phyloP scores from a whole-genome alignment of 2,888 invertebrate species.

The Escarpia spicata region DNA sequence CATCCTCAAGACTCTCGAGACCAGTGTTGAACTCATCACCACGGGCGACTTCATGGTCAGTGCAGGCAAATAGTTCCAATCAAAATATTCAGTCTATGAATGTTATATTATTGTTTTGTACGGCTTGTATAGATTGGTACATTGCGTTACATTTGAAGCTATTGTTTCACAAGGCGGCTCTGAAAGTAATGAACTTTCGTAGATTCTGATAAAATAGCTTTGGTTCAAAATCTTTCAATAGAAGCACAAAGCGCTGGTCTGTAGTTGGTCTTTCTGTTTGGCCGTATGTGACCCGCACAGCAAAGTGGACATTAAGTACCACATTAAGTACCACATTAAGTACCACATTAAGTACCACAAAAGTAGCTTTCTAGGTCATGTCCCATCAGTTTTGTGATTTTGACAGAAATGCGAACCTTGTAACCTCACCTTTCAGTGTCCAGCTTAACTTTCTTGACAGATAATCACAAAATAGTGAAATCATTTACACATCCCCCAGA shows the following conservation, averaged over 20 bases:
- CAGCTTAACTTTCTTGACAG: no score
- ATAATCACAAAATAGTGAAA: no score
- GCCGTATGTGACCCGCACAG: neutral
- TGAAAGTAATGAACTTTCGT: neutral
- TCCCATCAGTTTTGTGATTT: no score
- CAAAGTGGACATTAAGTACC: no score
- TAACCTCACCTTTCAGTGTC: no score
- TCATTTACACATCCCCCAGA: no score
- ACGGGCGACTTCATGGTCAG: conserved; percentile 98
- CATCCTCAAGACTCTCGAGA: conserved; percentile 94
- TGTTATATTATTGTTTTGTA: neutral
- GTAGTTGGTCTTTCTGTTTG: neutral
- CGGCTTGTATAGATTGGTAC: neutral
- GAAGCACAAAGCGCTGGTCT: neutral
- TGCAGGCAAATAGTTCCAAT: neutral
- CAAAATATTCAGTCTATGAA: conserved; percentile 13
- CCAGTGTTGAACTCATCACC: conserved; percentile 95
- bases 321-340: no score
- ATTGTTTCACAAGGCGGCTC: neutral
- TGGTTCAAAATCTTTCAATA: neutral
- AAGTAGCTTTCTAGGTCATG: no score
- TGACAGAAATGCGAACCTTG: no score
- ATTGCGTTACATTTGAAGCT: neutral
- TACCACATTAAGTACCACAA: no score
- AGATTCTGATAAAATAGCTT: neutral